Evolutionary conservation across 2,888 invertebrate species (phyloP).

Genomic region (Anagyrus pseudococci): DNA sequence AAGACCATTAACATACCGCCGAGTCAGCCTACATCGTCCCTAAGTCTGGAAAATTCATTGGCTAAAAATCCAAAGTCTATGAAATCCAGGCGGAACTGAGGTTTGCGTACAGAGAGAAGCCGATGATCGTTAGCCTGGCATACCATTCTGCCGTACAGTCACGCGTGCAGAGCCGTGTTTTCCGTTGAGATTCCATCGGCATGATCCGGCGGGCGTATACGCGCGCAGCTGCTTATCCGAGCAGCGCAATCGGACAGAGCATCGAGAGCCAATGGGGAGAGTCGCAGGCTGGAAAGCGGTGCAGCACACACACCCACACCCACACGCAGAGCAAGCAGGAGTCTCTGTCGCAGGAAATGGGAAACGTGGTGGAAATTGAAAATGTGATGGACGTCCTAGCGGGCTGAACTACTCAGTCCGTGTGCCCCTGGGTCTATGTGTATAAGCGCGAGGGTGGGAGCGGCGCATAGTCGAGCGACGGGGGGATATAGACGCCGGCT

Average conservation of each 20-base stretch:
- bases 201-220: constrained; percentile 18
- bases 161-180: no score
- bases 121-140: no score
- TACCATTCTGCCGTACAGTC: no score
- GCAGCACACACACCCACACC: not conserved
- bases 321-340: constrained; percentile 13
- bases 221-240: not conserved
- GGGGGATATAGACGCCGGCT: constrained; percentile 38
- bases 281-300: no score
- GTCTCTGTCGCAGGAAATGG: constrained; percentile 54
- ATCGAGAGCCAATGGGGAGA: constrained; percentile 36
- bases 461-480: constrained; percentile 11
- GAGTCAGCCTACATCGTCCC: no score
- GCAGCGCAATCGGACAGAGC: not conserved
- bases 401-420: no score
- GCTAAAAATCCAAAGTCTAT: no score
- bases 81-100: no score
- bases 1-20: no score
- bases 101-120: no score
- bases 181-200: constrained; percentile 28
- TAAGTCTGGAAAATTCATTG: no score
- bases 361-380: constrained; percentile 62
- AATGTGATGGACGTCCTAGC: constrained; percentile 60
- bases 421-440: constrained; percentile 42
- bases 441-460: constrained; percentile 30